Base-by-base conservation (phyloP, 2,888 invertebrate species). In the Furcula furcula region DNA sequence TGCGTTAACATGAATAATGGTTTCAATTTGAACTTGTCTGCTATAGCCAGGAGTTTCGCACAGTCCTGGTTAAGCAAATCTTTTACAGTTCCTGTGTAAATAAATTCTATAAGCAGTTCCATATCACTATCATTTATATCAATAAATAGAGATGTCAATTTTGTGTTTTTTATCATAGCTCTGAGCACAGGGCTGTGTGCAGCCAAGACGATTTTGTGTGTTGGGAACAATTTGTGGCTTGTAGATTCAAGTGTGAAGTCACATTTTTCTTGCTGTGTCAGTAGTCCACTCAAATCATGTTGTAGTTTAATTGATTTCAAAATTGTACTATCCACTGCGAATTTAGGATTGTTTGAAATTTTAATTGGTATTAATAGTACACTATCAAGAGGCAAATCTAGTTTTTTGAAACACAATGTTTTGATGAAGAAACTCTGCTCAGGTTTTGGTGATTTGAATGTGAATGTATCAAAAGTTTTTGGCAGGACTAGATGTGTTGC, bases 61-160 rank as follows among this genome's bases (percentile, higher is more conserved):
- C 65, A 72, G 30, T 82, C 69, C 33, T 68, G 56, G 6, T 71
- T 63, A n/a, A 46, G 36, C 10, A 82, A 48, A 36, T 79, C 61
- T 40, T 60, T 61, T 9, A 86, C 64, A 2, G 68, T 67, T 3
- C 85, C 84, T 1, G 74, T 76, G 40, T 85, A 83, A 10, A 87
- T 48, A 46, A 77, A 85, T 34, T 80, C 60, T 10, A 84, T 31
- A 0, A 87, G 46, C n/a, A 79, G 32, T 29, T 76, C 72, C 55
- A 85, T 67, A 21, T 77, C 73, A 29, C 63, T 55, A 36, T 85
- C 77, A 31, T 40, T 51, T 4, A 77, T 62, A 32, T 84, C 71
- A 16, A 85, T 36, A 22, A 45, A 49, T 22, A 69, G 43, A 7
- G 55, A 43, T 20, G 47, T 47, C 0, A 48, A 19, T n/a, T 64